A percentile compares a stretch with the other conserved stretches of the same genome.
phyloP scores from a whole-genome alignment of 2,113 vertebrate species.

The Centropristis striata region DNA sequence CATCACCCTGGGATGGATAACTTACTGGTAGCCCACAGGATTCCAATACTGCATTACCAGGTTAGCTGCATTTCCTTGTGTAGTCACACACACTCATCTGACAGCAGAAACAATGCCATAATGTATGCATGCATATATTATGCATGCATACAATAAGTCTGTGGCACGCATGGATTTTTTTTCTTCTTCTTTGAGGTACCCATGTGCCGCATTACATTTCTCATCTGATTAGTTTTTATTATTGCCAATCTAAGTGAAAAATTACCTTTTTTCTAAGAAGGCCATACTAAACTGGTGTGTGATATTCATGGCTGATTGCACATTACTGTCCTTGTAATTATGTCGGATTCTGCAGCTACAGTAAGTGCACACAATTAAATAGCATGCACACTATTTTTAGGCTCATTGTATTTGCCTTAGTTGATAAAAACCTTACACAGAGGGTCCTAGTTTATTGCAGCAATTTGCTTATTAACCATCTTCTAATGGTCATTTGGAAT shows the following conservation, averaged over 20 bases:
- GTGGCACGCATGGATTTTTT: neutral
- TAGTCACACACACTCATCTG: too few relatives aligned
- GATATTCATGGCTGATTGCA: conserved; percentile 10
- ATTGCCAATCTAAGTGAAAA: neutral
- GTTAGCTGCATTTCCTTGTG: neutral
- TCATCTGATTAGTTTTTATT: neutral
- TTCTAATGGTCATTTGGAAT: neutral
- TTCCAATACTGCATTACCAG: neutral
- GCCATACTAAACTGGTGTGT: conserved; percentile 3
- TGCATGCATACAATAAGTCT: neutral
- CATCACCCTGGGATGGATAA: neutral
- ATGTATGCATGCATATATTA: neutral
- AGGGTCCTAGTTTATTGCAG: neutral
- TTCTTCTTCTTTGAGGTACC: too few relatives aligned
- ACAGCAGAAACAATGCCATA: neutral
- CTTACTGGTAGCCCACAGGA: neutral
- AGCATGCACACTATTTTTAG: neutral
- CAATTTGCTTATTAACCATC: neutral
- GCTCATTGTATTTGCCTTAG: neutral
- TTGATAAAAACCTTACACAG: neutral
- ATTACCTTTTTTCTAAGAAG: neutral
- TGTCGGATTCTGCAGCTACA: neutral
- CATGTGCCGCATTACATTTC: neutral
- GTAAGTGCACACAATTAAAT: neutral
- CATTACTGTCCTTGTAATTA: neutral